Conservation (phyloP, 2,888 invertebrate species). For the Tribolium freemani region DNA sequence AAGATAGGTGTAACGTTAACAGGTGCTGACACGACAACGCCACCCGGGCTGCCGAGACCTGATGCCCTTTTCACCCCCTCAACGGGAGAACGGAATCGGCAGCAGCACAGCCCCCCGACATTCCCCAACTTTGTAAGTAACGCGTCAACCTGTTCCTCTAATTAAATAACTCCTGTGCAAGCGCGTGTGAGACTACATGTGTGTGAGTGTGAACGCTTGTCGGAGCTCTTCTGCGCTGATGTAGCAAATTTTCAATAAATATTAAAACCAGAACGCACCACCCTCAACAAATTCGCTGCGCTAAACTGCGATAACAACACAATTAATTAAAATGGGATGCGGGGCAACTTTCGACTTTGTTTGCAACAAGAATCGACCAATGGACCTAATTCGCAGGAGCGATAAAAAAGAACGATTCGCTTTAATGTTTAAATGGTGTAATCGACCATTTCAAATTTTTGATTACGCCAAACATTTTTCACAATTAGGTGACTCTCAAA, state of each 20-base stretch:
- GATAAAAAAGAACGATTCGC: not conserved
- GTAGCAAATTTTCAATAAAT: constrained; percentile 36
- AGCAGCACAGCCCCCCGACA: constrained; percentile 54
- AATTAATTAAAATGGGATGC: constrained; percentile 37
- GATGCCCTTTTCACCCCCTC: constrained; percentile 62
- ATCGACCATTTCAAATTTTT: no score
- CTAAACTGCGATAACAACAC: constrained; percentile 35
- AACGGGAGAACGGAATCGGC: constrained; percentile 45
- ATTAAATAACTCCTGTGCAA: constrained; percentile 50
- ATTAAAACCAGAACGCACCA: constrained; percentile 22
- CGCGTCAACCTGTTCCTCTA: constrained; percentile 50
- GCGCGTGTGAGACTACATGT: constrained; percentile 30
- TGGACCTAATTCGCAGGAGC: not conserved
- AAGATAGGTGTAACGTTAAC: constrained; percentile 47
- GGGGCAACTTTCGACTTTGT: not conserved
- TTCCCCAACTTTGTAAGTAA: constrained; percentile 50
- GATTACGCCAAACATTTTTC: no score
- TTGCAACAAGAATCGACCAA: not conserved
- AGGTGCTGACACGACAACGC: constrained; percentile 63
- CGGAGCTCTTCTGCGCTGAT: constrained; percentile 23
- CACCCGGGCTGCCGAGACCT: constrained; percentile 63
- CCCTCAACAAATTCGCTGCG: constrained; percentile 21
- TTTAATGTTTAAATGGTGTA: no score
- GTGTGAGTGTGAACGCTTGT: constrained; percentile 10
- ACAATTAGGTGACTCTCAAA: no score